phyloP scores from a whole-genome alignment of 2,113 vertebrate genomes.

The Notothenia coriiceps region DNA sequence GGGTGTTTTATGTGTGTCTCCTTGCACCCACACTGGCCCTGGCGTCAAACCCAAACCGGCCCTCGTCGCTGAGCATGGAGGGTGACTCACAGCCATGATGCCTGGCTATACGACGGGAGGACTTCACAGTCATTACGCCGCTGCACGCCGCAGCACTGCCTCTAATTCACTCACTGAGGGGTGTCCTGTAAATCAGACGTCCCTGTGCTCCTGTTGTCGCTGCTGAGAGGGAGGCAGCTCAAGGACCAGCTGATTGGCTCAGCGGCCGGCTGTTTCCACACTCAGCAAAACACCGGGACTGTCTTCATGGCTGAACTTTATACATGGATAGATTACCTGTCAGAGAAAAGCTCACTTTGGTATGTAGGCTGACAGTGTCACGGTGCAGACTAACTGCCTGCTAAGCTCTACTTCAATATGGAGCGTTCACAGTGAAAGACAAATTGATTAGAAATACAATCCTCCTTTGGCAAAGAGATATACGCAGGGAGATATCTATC shows the following conservation, averaged over 20 bases:
- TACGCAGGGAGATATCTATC: background rate
- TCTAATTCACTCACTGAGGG: slow-evolving; percentile 63
- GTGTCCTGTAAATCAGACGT: slow-evolving; percentile 66
- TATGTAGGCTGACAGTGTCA: slow-evolving; percentile 30
- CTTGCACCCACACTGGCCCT: slow-evolving; percentile 1
- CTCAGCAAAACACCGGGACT: slow-evolving; percentile 58
- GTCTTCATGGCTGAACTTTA: slow-evolving; percentile 42
- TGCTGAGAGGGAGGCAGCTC: slow-evolving; percentile 51
- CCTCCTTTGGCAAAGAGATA: background rate
- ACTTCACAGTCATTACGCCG: slow-evolving; percentile 36
- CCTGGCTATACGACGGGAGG: slow-evolving; percentile 38
- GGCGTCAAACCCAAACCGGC: slow-evolving; percentile 26
- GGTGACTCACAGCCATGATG: slow-evolving; percentile 50
- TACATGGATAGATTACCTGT: slow-evolving; percentile 53
- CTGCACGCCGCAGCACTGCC: slow-evolving; percentile 34
- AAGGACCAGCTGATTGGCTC: slow-evolving; percentile 69
- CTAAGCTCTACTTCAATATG: slow-evolving; percentile 32
- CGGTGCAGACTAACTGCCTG: slow-evolving; percentile 25
- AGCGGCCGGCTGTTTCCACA: slow-evolving; percentile 20
- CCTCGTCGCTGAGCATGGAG: background rate
- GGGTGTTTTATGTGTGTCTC: slow-evolving; percentile 22
- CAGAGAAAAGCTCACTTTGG: slow-evolving; percentile 47
- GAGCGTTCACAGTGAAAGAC: slow-evolving; percentile 14
- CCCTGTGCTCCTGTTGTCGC: slow-evolving; percentile 27
- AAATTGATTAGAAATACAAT: slow-evolving; percentile 36